Base-by-base conservation (phyloP, 2,888 invertebrate genomes). In the Hecatera dysodea region DNA sequence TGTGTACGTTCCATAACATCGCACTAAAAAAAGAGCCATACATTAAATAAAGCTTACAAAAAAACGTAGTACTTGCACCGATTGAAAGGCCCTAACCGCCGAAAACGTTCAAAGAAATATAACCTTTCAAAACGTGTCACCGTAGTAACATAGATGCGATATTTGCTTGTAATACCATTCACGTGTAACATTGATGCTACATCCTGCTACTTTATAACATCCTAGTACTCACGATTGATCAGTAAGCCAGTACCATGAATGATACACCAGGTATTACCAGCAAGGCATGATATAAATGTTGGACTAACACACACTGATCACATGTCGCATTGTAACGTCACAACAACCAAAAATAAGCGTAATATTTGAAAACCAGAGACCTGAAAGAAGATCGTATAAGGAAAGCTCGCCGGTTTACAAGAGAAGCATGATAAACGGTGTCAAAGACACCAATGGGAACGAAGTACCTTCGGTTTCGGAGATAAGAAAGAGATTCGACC, bases 361-460 rank as follows among this genome's bases (percentile, higher is more conserved):
- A 77, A 80, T 78, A 67, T 84, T 84, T 86, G 75, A 90, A 90
- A 86, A 91, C 89, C 94, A 94, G 95, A 95, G 91, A 91, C 93
- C 94, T 36, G 95, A 96, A 90, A 90, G 95, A 86, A 90, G 95
- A 91, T 91, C 92, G 78, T 94, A 93, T 89, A 95, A 95, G 89
- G 95, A 94, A 78, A 90, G 86, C 64, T 93, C 95, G 24, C 93
- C 95, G 44, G 88, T 92, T 84, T 94, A 94, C 93, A 90, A 89
- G 88, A 94, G 95, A 88, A 88, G 93, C 64, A 91, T 93, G 91
- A 83, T 90, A 33, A 95, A 96, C 84, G 96, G 96, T 53, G 89
- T 92, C 59, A 96, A 96, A 82, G 97, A 97, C 87, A 96, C 95
- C 78, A 97, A 97, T 87, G 97, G 97, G 22, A 97, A 97, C 86